phyloP scores from a whole-genome alignment of 2,888 invertebrate genomes.

The Apomyelois bistriatella region DNA sequence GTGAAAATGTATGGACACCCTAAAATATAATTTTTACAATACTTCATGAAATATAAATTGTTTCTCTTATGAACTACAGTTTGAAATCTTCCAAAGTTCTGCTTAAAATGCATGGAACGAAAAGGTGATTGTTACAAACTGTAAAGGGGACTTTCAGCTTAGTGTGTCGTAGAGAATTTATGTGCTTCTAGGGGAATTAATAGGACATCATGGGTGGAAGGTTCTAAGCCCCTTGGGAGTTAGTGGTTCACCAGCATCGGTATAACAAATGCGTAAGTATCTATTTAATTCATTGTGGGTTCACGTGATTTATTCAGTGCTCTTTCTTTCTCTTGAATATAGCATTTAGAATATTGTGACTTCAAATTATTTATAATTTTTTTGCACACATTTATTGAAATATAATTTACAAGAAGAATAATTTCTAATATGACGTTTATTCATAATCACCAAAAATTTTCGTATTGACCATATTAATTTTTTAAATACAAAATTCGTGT shows the following conservation, averaged over 20 bases:
- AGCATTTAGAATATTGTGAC: conserved; percentile 50
- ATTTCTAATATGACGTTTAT: no score
- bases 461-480: no score
- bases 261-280: conserved; percentile 62
- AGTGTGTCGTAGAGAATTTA: conserved; percentile 71
- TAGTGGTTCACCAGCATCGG: conserved; percentile 45
- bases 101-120: conserved; percentile 68
- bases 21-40: no score
- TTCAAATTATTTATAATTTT: conserved; percentile 38
- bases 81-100: conserved; percentile 24
- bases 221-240: conserved; percentile 44
- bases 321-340: conserved; percentile 58
- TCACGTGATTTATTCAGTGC: conserved; percentile 48
- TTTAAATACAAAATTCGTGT: no score
- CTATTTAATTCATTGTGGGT: conserved; percentile 61
- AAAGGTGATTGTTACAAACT: conserved; percentile 54
- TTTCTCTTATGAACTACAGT: conserved; percentile 1
- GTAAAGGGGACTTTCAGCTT: conserved; percentile 53
- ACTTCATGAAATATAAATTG: not conserved
- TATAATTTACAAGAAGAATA: no score
- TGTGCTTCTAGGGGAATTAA: conserved; percentile 51
- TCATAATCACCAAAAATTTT: no score
- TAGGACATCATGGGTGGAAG: conserved; percentile 51
- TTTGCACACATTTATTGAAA: no score
- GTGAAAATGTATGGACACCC: no score